Conservation (phyloP, 2,113 vertebrate species). For the Prolemur simus region DNA sequence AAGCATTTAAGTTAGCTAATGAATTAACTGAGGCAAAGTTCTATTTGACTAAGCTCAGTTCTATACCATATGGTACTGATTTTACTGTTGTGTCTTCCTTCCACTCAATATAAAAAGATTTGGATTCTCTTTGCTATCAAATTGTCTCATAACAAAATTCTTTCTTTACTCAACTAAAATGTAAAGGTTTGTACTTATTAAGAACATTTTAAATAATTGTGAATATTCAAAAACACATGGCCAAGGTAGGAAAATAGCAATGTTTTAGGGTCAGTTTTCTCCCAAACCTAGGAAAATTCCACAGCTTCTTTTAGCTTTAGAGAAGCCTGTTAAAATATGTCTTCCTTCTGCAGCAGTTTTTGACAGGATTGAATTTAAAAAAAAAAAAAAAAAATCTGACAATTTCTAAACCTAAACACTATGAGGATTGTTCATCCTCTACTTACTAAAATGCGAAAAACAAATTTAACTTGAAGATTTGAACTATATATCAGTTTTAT, state of each 20-base stretch:
- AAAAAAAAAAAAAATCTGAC: background rate
- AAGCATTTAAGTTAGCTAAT: constrained; percentile 31
- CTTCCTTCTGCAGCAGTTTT: constrained; percentile 32
- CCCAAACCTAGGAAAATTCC: constrained; percentile 1
- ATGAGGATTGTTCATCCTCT: background rate
- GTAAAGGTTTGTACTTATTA: background rate
- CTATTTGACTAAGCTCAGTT: constrained; percentile 19
- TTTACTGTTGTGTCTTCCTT: constrained; percentile 22
- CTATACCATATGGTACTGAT: background rate
- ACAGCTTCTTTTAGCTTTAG: background rate
- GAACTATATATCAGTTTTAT: background rate
- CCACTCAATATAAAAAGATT: background rate
- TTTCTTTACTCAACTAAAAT: constrained; percentile 24
- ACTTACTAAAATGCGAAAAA: constrained; percentile 33
- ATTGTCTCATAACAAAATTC: constrained; percentile 11
- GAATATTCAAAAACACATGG: background rate
- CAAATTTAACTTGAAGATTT: background rate
- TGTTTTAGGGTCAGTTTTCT: background rate
- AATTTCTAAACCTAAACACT: constrained; percentile 39
- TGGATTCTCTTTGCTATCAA: constrained; percentile 38
- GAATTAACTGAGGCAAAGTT: constrained; percentile 25
- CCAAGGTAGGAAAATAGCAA: constrained; percentile 7
- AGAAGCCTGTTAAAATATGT: background rate
- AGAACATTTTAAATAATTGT: constrained; percentile 17
- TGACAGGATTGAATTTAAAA: background rate